Base-by-base conservation (phyloP, 2,113 vertebrate species). In the Mus pahari region DNA sequence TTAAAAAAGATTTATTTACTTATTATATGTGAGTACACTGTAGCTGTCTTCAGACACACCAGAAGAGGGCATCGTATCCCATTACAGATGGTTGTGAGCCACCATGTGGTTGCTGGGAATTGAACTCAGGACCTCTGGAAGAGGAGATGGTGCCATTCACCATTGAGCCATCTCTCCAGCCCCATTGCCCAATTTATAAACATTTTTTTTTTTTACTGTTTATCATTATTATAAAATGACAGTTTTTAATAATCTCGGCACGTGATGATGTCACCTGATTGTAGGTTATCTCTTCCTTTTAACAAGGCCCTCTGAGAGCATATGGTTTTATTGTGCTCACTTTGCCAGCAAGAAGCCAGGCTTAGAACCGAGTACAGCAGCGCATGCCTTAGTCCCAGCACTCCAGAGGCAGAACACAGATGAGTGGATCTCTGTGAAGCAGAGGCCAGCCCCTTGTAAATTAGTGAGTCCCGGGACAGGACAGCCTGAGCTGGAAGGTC, bases 191-290 rank as follows among this genome's bases (percentile, higher is more conserved):
- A 81, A 7, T 91, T 93, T 82, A 90, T 39, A 83, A 73, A 94
- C 66, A 31, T 62, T 83, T 88, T 92, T 94, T 94, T 7, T 48
- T 48, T 39, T 73, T 39, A 64, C 36, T 86, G 60, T 87, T 66
- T 66, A 53, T 16, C 71, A 19, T 89, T 84, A 19, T 77, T 66
- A 55, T 50, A 28, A 92, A 90, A 53, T 22, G 45, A 8, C 7
- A 31, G n/a, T 45, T 66, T 66, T 83, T 28, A 50, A 22, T 84
- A 45, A 31, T 66, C 64, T 48, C 19, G 31, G 36, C 13, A 17
- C 1, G 16, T 26, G 62, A 7, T 48, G 64, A 42, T 17, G 11
- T 19, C 13, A 13, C 4, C 16, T 20, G 45, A 8, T 45, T 58
- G 9, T 36, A 36, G 45, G 45, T 83, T 74, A 26, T 39, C 6